A percentile compares a stretch with the other conserved stretches of the same genome.
Conservation (phyloP, 2,113 vertebrate genomes). For the Vidua macroura region DNA sequence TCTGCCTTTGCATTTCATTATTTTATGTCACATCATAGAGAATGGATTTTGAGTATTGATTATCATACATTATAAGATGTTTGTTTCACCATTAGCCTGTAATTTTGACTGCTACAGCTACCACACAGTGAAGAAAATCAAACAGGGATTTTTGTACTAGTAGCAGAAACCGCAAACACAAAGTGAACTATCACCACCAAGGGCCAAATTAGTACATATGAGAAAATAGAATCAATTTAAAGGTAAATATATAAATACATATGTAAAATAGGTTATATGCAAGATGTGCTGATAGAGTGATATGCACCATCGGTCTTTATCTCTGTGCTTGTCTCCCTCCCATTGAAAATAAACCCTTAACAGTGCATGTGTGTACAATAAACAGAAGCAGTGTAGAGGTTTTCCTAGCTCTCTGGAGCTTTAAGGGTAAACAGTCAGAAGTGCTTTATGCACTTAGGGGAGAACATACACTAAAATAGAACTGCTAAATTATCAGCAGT, state of each 20-base stretch:
- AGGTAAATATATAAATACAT: constrained; percentile 33
- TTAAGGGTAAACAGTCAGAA: constrained; percentile 57
- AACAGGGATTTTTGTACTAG: constrained; percentile 39
- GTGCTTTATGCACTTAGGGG: constrained; percentile 15
- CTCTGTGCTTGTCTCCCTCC: background rate
- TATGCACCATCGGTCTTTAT: constrained; percentile 17
- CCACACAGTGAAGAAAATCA: constrained; percentile 43
- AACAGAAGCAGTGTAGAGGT: constrained; percentile 29
- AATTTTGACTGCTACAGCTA: constrained; percentile 52
- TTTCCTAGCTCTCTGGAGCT: constrained; percentile 40
- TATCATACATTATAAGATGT: constrained; percentile 55
- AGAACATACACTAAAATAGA: constrained; percentile 38
- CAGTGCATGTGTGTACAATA: constrained; percentile 34
- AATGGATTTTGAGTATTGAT: constrained; percentile 67
- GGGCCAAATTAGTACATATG: constrained; percentile 28
- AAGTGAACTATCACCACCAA: constrained; percentile 6
- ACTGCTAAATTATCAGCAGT: constrained; percentile 24
- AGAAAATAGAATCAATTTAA: constrained; percentile 32
- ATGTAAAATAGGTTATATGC: background rate
- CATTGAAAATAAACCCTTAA: constrained; percentile 42
- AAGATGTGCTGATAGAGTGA: background rate
- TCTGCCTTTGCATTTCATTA: constrained; percentile 14
- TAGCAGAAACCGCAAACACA: background rate
- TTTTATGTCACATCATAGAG: constrained; percentile 45
- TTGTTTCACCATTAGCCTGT: constrained; percentile 44